phyloP scores from a whole-genome alignment of 2,797 vertebrate genomes.

The Dendrocincla tyrannina region DNA sequence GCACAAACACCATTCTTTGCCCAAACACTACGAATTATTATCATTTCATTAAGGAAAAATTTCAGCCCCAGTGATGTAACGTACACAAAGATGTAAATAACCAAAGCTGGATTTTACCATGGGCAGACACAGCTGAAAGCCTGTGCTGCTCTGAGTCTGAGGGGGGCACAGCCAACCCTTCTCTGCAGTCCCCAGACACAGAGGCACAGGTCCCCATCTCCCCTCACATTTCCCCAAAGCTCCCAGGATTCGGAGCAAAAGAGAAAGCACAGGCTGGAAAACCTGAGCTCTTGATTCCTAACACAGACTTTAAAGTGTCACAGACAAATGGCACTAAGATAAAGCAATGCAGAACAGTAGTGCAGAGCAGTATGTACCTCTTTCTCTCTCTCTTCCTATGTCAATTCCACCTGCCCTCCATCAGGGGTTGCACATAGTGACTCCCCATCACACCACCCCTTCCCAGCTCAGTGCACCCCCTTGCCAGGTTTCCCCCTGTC shows the following conservation, averaged over 20 bases:
- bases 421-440: not conserved
- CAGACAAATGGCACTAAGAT: not conserved
- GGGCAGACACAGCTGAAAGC: not conserved
- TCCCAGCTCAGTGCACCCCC: not conserved
- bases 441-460: not conserved
- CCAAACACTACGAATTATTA: not conserved
- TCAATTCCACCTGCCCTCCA: not conserved
- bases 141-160: not conserved
- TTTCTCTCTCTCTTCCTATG: not conserved
- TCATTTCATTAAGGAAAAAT: not conserved
- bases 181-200: not conserved
- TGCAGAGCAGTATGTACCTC: not conserved
- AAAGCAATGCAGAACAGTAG: not conserved
- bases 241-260: not conserved
- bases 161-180: not conserved
- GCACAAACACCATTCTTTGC: not conserved
- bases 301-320: not conserved
- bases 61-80: not conserved
- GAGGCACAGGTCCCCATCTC: not conserved
- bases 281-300: not conserved
- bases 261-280: not conserved
- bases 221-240: not conserved
- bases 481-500: not conserved
- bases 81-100: not conserved
- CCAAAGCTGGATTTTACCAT: not conserved